phyloP scores from a whole-genome alignment of 2,113 vertebrate species.

The Pycnonotus jocosus region DNA sequence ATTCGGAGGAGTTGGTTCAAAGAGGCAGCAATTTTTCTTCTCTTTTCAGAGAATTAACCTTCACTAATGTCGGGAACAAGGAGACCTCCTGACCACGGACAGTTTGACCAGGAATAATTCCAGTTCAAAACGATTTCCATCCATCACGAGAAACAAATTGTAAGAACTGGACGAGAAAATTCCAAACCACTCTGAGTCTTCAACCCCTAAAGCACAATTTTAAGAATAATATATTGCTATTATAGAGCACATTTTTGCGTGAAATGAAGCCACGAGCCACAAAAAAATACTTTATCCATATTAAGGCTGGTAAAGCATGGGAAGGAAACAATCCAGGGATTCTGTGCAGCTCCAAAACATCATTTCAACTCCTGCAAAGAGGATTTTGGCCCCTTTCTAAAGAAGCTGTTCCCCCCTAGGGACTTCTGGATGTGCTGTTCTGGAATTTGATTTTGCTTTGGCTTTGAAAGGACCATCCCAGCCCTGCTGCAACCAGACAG shows the following conservation, averaged over 20 bases:
- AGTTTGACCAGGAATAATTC: slow-evolving; percentile 23
- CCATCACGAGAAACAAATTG: slow-evolving; percentile 7
- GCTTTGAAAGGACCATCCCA: not conserved
- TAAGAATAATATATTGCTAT: not conserved
- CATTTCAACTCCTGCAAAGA: not conserved
- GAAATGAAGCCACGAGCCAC: not conserved
- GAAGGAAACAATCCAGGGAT: not conserved
- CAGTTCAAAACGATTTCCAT: not conserved
- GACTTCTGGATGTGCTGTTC: not conserved
- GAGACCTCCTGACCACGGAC: not conserved
- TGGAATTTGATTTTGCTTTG: not conserved
- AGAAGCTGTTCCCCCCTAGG: not conserved
- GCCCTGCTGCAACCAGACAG: fast-evolving
- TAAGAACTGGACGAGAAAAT: not conserved
- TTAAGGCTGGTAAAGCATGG: not conserved
- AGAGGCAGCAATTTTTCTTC: slow-evolving; percentile 32
- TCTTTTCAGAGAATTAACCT: slow-evolving; percentile 1
- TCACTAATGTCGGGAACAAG: not conserved
- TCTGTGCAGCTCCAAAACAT: not conserved
- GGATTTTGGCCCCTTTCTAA: not conserved
- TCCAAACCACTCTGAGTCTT: not conserved
- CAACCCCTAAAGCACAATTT: not conserved
- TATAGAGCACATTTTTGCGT: not conserved
- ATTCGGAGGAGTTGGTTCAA: not conserved
- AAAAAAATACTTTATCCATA: not conserved